phyloP scores from a whole-genome alignment of 1,140 invertebrate species.

The Eurosta solidaginis region DNA sequence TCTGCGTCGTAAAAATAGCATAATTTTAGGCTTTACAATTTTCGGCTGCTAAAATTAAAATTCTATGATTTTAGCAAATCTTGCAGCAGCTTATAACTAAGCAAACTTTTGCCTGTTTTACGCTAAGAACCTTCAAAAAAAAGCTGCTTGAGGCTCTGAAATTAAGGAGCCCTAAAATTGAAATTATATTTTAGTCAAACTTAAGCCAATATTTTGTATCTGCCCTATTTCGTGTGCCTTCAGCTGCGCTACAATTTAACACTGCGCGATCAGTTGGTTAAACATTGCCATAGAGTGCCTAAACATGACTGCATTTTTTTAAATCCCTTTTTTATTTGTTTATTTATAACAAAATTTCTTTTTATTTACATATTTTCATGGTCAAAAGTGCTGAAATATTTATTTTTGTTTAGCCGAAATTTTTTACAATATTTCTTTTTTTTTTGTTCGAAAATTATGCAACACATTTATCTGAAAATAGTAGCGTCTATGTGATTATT shows the following conservation, averaged over 20 bases:
- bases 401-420: conserved; percentile 27
- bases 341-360: conserved; percentile 4
- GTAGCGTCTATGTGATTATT: not conserved
- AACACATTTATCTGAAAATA: not conserved
- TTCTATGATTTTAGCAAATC: not conserved
- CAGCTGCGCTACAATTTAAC: not conserved
- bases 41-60: not conserved
- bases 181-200: too few species aligned
- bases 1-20: too few species aligned
- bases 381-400: conserved; percentile 13
- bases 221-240: not conserved
- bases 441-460: not conserved
- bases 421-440: not conserved
- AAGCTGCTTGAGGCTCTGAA: too few species aligned
- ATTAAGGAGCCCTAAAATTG: too few species aligned
- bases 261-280: conserved; percentile 35
- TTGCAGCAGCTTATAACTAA: too few species aligned
- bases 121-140: too few species aligned
- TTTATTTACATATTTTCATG: not conserved
- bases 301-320: conserved; percentile 30
- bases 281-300: conserved; percentile 38
- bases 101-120: too few species aligned
- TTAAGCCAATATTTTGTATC: too few species aligned
- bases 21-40: conserved; percentile 2
- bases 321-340: not conserved